Base-by-base conservation (phyloP, 2,888 invertebrate genomes). In the Drosophila mimetica region DNA sequence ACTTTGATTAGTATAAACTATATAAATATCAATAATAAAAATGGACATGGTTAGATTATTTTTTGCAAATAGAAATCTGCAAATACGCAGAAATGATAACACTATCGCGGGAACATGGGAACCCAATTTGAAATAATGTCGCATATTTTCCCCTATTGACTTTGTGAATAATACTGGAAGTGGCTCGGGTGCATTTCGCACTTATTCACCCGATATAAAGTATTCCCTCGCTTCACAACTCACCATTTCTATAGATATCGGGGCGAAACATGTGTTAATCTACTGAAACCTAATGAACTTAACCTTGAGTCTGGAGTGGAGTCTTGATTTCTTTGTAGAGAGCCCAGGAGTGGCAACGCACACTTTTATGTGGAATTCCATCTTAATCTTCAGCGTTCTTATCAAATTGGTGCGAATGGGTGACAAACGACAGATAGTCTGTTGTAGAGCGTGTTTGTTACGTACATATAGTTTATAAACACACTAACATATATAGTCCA, bases 351-450 rank as follows among this genome's bases (percentile, higher is more conserved):
- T 28, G 25, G 25, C 42, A 44, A 41, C 14, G 14, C 20, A 6
- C 59, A 63, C 39, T 39, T 50, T 28, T 34, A 28, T 64, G 8
- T 66, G 63, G 63, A 64, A 64, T 64, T 64, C 63, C 63, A 66
- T 66, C 66, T 51, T 64, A 64, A 64, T 64, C 63, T 66, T 52
- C 25, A 66, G 14, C 14, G 42, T 13, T 36, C 63, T 64, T 64
- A 64, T 64, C 63, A 66, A 57, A 53, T 13, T 18, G 51, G 7
- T 32, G 32, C 39, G 61, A 63, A 61, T 25, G 47, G 30, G 41
- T 41, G 51, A 63, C 63, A 63, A 59, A 66, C 67, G 63, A 36
- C 63, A 64, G 63, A 64, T 66, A 64, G 63, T 60, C 60, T 44
- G 36, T 60, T 60, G 25, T 53, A 66, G 51, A 63, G 41, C 52